A percentile compares a stretch with the other conserved stretches of the same genome.
phyloP scores from a whole-genome alignment of 2,797 vertebrate genomes.

The Thalassophryne amazonica region DNA sequence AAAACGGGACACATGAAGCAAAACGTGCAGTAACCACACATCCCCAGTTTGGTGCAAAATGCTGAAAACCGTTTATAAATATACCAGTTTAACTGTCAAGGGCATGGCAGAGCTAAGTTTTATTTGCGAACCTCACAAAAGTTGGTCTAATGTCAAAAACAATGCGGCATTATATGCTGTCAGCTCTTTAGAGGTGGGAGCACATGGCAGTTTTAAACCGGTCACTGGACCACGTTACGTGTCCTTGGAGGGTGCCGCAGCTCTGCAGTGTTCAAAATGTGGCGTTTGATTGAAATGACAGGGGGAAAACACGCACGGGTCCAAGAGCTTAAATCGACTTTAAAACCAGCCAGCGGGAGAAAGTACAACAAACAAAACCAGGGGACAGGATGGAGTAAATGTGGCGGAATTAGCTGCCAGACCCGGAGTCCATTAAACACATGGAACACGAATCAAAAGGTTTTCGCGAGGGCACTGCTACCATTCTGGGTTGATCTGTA shows the following conservation, averaged over 20 bases:
- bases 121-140: slow-evolving; percentile 65
- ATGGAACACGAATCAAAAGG: slow-evolving; percentile 41
- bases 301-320: slow-evolving; percentile 64
- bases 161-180: slow-evolving; percentile 31
- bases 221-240: slow-evolving; percentile 78
- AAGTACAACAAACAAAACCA: slow-evolving; percentile 68
- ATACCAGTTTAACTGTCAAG: slow-evolving; percentile 61
- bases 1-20: slow-evolving; percentile 53
- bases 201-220: slow-evolving; percentile 74
- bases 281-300: slow-evolving; percentile 70
- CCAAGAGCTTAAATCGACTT: slow-evolving; percentile 58
- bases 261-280: slow-evolving; percentile 52
- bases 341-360: slow-evolving; percentile 58
- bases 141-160: slow-evolving; percentile 58
- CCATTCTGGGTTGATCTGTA: slow-evolving; percentile 27
- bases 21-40: slow-evolving; percentile 61
- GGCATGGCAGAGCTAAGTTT: slow-evolving; percentile 34
- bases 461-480: slow-evolving; percentile 3
- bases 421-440: slow-evolving; percentile 41
- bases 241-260: slow-evolving; percentile 52
- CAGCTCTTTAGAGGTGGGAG: slow-evolving; percentile 48
- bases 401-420: slow-evolving; percentile 52
- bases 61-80: slow-evolving; percentile 69
- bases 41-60: slow-evolving; percentile 54
- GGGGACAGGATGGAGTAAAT: slow-evolving; percentile 65